Base-by-base conservation (phyloP, 2,888 invertebrate genomes). In the Sarcophaga caerulescens region DNA sequence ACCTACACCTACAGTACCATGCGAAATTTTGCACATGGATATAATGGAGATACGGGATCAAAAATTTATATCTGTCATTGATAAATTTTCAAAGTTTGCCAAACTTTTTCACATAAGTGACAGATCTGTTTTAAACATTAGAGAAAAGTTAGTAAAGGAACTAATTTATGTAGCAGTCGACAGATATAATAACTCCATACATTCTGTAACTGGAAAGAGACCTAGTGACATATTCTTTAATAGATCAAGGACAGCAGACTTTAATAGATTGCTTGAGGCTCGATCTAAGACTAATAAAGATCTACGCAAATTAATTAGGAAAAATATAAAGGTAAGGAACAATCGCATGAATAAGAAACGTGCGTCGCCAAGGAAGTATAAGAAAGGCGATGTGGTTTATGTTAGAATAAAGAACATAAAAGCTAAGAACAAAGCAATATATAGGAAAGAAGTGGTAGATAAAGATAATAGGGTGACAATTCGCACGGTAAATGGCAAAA, bases 191-290 rank as follows among this genome's bases (percentile, higher is more conserved):
- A 88, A 84, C 76, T 60, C 85, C 0, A 47, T 87, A 11, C 85
- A 88, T n/a, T 85, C 87, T 2, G 85, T 88, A 1, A 88, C 78
- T 1, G 77, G 78, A 14, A n/a, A 47, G n/a, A 89, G 85, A 74
- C 87, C 87, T 0, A 65, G 59, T 0, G 88, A 88, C n/a, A 60
- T 87, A 65, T 87, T 88, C 68, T 85, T 88, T n/a, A 86, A 85
- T 17, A 80, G 85, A 3, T 3, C 2, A 3, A 3, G 23, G 2
- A 3, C 63, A 21, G 21, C 74, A 0, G 74, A 74, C 11, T 63
- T 74, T 63, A 17, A 65, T 12, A 45, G 47, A 62, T 21, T 74
- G 6, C 73, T 73, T 11, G n/a, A 73, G n/a, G 71, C 71, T 3
- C 73, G 65, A 5, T 63, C 65, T 4, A 70, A 52, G 4, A 25